Percentiles rank a stretch among this genome's conserved stretches.
Evolutionary conservation across 2,797 vertebrate genomes (phyloP).

Genomic region (Girardinus metallicus): DNA sequence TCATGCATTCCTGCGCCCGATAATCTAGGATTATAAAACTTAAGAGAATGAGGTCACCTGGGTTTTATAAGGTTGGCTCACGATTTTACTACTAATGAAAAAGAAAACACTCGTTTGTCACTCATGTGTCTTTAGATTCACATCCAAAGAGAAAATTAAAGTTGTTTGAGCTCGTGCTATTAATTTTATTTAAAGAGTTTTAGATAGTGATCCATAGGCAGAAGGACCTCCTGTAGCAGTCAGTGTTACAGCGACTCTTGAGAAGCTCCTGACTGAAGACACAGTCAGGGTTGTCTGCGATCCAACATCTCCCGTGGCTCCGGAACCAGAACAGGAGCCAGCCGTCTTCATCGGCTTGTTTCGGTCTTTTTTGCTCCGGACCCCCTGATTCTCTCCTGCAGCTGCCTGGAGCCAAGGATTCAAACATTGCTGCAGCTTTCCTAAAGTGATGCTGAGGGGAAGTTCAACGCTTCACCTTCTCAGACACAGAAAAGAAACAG

Average conservation of each 20-base stretch:
- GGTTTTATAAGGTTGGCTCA: not conserved
- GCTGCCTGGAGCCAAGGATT: not conserved
- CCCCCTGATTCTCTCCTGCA: not conserved
- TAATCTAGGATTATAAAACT: not conserved
- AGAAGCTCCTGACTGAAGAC: not conserved
- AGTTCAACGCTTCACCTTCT: not conserved
- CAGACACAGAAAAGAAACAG: too few species aligned
- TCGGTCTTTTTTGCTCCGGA: not conserved
- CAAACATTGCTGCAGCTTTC: not conserved
- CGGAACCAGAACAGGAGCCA: not conserved
- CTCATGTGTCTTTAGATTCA: not conserved
- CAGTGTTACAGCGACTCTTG: not conserved
- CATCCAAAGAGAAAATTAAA: not conserved
- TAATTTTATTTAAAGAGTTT: not conserved
- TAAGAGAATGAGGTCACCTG: not conserved
- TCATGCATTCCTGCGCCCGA: not conserved
- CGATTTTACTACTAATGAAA: not conserved
- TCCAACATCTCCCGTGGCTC: not conserved
- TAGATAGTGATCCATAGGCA: not conserved
- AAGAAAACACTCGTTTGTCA: not conserved
- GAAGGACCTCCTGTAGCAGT: not conserved
- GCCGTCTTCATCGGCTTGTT: too few species aligned
- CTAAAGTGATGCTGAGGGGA: not conserved
- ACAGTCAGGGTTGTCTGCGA: not conserved
- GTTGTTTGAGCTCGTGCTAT: not conserved